These are phyloP conservation scores for Erethizon dorsatum DNA, from an alignment of 2,797 vertebrate genomes.

Conservation along the genomic window DNA sequence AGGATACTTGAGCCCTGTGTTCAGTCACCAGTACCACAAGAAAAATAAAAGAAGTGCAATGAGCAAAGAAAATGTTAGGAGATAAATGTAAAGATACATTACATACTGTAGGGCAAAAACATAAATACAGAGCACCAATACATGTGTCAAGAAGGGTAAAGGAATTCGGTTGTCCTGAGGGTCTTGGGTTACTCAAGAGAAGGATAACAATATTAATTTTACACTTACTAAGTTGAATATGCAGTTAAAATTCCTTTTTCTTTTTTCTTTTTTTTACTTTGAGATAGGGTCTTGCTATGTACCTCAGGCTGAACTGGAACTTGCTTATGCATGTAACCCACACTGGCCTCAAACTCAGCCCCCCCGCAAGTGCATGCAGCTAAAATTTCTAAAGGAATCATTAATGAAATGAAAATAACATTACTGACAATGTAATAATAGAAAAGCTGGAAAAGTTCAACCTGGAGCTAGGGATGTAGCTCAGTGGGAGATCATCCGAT, in stretches of 20 bases:
- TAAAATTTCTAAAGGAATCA: background rate
- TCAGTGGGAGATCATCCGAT: too few relatives aligned
- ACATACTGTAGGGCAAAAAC: background rate
- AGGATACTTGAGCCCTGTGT: too few relatives aligned
- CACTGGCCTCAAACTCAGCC: background rate
- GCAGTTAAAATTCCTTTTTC: too few relatives aligned
- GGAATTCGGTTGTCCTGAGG: background rate
- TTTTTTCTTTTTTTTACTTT: background rate
- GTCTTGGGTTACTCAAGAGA: background rate
- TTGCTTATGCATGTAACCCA: background rate
- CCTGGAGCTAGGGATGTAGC: too few relatives aligned
- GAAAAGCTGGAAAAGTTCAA: background rate
- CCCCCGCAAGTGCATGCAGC: background rate
- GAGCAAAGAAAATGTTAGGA: too few relatives aligned
- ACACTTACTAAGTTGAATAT: background rate
- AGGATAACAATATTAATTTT: background rate
- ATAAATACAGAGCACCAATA: background rate
- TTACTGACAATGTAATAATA: background rate
- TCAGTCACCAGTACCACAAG: too few relatives aligned
- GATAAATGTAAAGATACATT: too few relatives aligned
- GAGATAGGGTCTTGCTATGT: background rate
- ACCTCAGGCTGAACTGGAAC: background rate
- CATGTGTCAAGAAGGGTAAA: background rate
- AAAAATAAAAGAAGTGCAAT: too few relatives aligned
- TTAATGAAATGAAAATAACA: background rate